Evolutionary conservation across 1,140 invertebrate genomes (phyloP), one percentile per base, ranked within the genome.

Genomic region (Aphaenogaster floridana): DNA sequence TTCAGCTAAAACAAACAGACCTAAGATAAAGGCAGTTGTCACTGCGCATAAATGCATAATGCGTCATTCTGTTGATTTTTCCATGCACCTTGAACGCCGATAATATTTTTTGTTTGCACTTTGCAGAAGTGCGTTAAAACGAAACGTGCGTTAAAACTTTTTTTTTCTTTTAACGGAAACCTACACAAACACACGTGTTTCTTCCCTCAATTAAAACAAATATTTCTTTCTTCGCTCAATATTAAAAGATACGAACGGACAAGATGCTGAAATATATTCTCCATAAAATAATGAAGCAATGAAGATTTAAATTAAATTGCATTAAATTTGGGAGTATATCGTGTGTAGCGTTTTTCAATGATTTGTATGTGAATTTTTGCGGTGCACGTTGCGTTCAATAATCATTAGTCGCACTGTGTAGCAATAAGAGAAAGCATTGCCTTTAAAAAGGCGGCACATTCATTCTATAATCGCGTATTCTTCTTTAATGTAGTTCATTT

Each of bases 401-500:
- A 77, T 76, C 42, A 42, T 79, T 68, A 69, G 28, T 3, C 17
- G 50, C 34, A 54, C 21, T 59, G 66, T 68, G 61, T n/a, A 72
- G 45, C 50, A 79, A 79, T 66, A 39, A 76, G 21, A 78, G 61
- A 78, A 86, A 87, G 88, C 6, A 45, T 57, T 28, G 48, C 28
- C 78, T 61, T 86, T 63, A 89, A 57, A 88, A 86, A 77, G 39
- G 21, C 59, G 17, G 13, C 42, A 77, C 59, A 79, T 87, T 90
- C 85, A 84, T 7, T 79, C 17, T 59, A 3, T 50, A 81, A 88
- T 90, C 68, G 80, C 50, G 74, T 64, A 86, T 90, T 90, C 89
- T 88, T 90, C 89, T 90, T 88, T 88, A 76, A 90, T 90, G 79
- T 88, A 88, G 59, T 11, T 88, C 74, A 86, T 90, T 90, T 88